phyloP scores from a whole-genome alignment of 2,888 invertebrate species.

The Arctia plantaginis region DNA sequence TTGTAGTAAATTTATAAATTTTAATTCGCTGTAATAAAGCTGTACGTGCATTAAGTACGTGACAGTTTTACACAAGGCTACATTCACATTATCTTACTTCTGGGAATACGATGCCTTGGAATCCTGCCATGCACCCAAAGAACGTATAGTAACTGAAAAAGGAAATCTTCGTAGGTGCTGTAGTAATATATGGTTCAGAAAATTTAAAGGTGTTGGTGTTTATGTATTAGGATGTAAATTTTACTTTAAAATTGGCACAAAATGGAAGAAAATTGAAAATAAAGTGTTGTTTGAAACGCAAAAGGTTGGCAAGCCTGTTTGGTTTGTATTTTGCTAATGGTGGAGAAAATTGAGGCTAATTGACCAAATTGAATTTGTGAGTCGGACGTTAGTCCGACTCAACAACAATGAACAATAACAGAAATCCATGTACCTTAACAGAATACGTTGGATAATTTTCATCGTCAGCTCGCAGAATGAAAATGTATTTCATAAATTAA shows the following conservation, averaged over 20 bases:
- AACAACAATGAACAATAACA: background rate
- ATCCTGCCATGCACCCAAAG: conserved; percentile 58
- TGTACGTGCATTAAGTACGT: conserved; percentile 54
- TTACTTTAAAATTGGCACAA: background rate
- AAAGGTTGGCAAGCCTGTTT: background rate
- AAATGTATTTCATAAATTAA: background rate
- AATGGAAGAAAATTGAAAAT: background rate
- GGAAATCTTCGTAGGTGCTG: conserved; percentile 23
- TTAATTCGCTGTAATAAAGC: background rate
- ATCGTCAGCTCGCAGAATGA: background rate
- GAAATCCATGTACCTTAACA: background rate
- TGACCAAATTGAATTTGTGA: conserved; percentile 1
- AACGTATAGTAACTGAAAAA: conserved; percentile 30
- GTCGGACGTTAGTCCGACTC: no score
- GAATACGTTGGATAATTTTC: background rate
- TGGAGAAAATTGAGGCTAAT: conserved; percentile 6
- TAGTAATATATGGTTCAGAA: conserved; percentile 27
- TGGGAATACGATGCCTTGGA: conserved; percentile 61
- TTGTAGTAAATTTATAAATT: background rate
- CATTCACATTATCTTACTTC: conserved; percentile 63
- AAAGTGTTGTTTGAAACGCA: background rate
- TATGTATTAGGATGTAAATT: background rate
- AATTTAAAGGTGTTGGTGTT: conserved; percentile 14
- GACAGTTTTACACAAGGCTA: conserved; percentile 67
- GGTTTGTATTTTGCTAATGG: conserved; percentile 4